Conservation (phyloP, 2,888 invertebrate species). For the Leptogaster cylindrica region DNA sequence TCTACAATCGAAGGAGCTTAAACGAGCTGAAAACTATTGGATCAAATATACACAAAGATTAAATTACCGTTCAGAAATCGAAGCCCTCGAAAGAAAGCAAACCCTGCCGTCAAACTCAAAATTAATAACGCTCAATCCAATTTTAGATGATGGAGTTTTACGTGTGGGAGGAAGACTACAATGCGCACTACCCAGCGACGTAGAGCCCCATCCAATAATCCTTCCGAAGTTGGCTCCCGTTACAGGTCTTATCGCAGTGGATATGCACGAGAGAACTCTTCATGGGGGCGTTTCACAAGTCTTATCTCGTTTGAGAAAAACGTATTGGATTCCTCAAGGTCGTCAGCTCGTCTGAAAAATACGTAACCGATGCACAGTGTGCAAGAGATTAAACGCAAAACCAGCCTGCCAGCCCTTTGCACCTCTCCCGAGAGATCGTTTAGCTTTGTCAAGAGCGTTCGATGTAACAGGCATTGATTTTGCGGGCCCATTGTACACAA, state of each 20-base stretch:
- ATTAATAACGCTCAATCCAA: too few relatives aligned
- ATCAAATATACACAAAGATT: too few relatives aligned
- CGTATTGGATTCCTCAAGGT: neutral
- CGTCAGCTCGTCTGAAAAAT: neutral
- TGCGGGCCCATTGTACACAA: neutral
- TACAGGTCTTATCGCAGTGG: neutral
- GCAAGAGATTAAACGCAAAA: neutral
- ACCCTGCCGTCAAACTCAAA: too few relatives aligned
- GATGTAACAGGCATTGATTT: slow-evolving; percentile 7
- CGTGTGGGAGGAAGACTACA: too few relatives aligned
- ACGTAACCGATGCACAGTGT: neutral
- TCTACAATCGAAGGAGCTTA: too few relatives aligned
- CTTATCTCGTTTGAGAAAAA: neutral
- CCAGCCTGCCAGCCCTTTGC: slow-evolving; percentile 2
- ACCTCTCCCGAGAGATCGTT: neutral
- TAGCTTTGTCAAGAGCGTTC: neutral
- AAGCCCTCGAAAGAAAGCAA: too few relatives aligned
- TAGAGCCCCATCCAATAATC: slow-evolving; percentile 2
- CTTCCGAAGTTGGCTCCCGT: neutral
- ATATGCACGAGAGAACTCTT: neutral
- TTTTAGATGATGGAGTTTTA: too few relatives aligned
- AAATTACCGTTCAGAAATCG: too few relatives aligned
- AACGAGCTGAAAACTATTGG: too few relatives aligned
- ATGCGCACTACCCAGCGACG: neutral
- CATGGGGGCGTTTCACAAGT: neutral